These are phyloP conservation scores for Pelodiscus sinensis DNA, from an alignment of 2,113 vertebrate species.

Conservation along the genomic window DNA sequence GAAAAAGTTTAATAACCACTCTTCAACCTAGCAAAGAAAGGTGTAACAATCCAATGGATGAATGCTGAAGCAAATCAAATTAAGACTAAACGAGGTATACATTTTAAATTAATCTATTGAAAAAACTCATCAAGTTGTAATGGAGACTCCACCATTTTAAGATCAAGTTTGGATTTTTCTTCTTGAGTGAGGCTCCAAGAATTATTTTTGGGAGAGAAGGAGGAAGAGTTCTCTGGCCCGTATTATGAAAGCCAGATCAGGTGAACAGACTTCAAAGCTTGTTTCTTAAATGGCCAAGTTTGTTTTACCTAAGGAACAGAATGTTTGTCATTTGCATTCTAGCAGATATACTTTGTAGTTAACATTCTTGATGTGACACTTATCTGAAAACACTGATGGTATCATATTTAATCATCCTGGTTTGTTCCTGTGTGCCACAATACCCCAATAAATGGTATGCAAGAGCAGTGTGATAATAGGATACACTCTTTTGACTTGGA, in stretches of 20 bases:
- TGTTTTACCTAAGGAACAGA: background rate
- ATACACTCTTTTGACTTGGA: too few species aligned
- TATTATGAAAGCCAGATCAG: background rate
- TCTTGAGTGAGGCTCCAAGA: background rate
- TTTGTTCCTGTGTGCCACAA: constrained; percentile 63
- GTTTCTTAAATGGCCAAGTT: background rate
- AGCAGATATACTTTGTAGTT: background rate
- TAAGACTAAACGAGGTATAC: background rate
- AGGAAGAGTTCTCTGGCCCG: background rate
- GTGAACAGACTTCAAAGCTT: background rate
- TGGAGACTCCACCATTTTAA: background rate
- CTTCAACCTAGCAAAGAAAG: background rate
- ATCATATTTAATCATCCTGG: constrained; percentile 72
- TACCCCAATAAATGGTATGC: background rate
- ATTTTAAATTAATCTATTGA: background rate
- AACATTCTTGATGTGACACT: too few species aligned
- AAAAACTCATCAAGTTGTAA: background rate
- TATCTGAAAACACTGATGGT: constrained; percentile 82
- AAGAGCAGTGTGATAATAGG: background rate
- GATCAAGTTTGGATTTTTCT: background rate
- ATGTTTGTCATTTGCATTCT: background rate
- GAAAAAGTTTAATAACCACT: background rate
- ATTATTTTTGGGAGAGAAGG: background rate
- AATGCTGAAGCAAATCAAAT: background rate
- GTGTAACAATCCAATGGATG: background rate